Base-by-base conservation (phyloP, 2,113 vertebrate genomes). In the Seriola aureovittata region DNA sequence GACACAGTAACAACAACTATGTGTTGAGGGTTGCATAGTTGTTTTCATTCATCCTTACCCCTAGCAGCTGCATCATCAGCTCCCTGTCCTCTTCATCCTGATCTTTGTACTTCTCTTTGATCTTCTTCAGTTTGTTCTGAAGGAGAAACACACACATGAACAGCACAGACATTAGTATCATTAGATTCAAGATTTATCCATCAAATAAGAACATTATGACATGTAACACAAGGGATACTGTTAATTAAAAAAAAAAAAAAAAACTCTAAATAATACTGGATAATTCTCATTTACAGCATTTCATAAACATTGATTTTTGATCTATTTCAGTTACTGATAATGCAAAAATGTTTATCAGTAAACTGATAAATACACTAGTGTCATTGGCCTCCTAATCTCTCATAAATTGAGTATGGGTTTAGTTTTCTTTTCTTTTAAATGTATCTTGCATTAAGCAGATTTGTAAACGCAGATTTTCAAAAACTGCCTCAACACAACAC, bases 61-160 rank as follows among this genome's bases (percentile, higher is more conserved):
- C 98, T 21, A 99, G 93, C 69, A 99, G 94, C 93, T 98, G 97
- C 98, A 99, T 99, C 93, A 96, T 97, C 82, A 99, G 96, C 92
- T 99, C 96, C 14, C 98, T 91, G 82, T 99, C 98, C 93, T 99
- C 98, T 50, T 99, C 97, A 19, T 99, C 98, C 93, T 99, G 98
- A 91, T 99, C 97, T 89, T 96, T 97, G 91, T 99, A 99, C 92
- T 99, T 99, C 93, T 99, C 98, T 87, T 97, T 99, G 92, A 99
- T 99, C 89, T 99, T 99, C 94, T 98, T 99, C 88, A 99, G 93
- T 84, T 99, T 99, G 92, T 97, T 99, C 98, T 99, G 92, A 19
- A 76, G 13, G 48, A 71, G 4, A 19, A 17, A 60, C 1, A 58
- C 9, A 58, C 9, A 71, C 21, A 77, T 4, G 38, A 34, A 66